Evolutionary conservation across 2,113 vertebrate species (phyloP).

Genomic region (Fregata magnificens): DNA sequence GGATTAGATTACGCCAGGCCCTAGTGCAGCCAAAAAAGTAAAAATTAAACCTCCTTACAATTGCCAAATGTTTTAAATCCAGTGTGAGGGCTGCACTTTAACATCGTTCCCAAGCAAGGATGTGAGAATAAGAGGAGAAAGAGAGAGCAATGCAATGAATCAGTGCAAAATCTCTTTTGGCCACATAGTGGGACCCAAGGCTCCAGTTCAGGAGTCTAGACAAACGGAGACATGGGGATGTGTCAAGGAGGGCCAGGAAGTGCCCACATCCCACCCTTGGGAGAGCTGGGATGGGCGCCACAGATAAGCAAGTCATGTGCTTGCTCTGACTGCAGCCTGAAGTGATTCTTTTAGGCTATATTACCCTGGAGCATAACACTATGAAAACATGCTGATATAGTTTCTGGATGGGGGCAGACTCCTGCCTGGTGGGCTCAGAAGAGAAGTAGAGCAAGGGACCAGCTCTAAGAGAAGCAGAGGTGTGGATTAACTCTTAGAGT

Average conservation of each 20-base stretch:
- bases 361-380: not conserved
- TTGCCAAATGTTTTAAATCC: not conserved
- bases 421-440: not conserved
- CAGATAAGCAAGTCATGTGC: not conserved
- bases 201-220: not conserved
- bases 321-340: not conserved
- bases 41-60: not conserved
- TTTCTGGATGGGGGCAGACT: not conserved
- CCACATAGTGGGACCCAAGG: rapidly evolving
- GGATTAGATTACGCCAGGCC: not conserved
- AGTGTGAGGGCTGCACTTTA: not conserved
- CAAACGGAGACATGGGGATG: not conserved
- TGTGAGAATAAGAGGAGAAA: not conserved
- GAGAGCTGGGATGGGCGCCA: not conserved
- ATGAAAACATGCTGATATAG: not conserved
- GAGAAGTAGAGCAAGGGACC: not conserved
- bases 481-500: not conserved
- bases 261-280: not conserved
- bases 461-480: not conserved
- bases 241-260: not conserved
- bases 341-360: not conserved
- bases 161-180: not conserved
- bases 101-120: not conserved
- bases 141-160: not conserved
- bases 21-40: not conserved